Evolutionary conservation across 2,888 invertebrate species (phyloP), one percentile per base, ranked within the genome.

Genomic region (Protonemura montana): DNA sequence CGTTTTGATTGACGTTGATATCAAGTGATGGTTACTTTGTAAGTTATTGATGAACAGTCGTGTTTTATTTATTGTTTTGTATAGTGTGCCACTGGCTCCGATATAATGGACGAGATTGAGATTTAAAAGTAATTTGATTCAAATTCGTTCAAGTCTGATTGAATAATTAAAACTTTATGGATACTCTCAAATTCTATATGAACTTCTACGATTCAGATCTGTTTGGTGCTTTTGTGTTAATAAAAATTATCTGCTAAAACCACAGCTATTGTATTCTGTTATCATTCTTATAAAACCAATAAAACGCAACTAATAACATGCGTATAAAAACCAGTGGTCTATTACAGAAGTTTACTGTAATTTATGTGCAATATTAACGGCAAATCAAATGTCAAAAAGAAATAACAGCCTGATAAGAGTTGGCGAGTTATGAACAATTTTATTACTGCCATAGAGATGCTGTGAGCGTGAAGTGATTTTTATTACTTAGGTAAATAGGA

Each of bases 361-460:
- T 59, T 59, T 59, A 59, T 59, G 13, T 59, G 59, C 6, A 21
- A 16, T 59, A 59, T 59, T 59, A 59, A 59, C 59, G 59, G 59
- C 59, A 59, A 59, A 59, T 59, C 59, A 59, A 59, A 59, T 59
- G 59, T 59, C 59, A 59, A 59, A 59, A 59, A 59, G 21, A 59
- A 59, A 59, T 21, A 59, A 59, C 59, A 59, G 59, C 59, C 21
- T 59, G 59, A 59, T 59, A 59, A 59, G 59, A 59, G 59, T 59
- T 21, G 6, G 59, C 16, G 16, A 59, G 59, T 59, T 59, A 59
- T 59, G 59, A 59, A 59, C 59, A 59, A 59, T 59, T 59, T 59
- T 59, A 59, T 59, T 59, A 59, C 59, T 16, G 59, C 59, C 1
- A 59, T 59, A 13, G 59, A 21, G 59, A 13, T 59, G 59, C 59